These are phyloP conservation scores for Baryphthengus martii DNA, from an alignment of 2,113 vertebrate species.

Conservation along the genomic window DNA sequence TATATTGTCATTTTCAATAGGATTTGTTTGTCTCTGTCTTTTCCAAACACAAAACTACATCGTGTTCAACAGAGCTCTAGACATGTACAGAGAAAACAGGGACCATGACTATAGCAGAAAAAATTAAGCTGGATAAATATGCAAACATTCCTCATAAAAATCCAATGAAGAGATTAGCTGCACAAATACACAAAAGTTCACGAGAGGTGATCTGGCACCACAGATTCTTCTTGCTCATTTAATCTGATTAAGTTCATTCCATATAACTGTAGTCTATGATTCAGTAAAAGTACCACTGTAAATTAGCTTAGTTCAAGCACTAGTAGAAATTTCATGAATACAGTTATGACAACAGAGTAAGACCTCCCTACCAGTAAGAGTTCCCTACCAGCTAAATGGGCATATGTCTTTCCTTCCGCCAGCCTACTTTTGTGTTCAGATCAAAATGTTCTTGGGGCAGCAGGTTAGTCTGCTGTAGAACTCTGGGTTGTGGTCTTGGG, in stretches of 20 bases:
- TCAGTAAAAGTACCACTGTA: not conserved
- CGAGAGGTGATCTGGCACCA: not conserved
- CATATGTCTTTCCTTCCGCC: not conserved
- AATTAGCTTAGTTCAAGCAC: not conserved
- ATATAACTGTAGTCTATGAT: not conserved
- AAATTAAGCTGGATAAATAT: not conserved
- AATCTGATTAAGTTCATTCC: conserved; percentile 6
- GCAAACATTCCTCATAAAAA: conserved; percentile 37
- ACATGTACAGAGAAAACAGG: not conserved
- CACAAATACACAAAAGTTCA: conserved; percentile 26
- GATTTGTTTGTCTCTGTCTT: not conserved
- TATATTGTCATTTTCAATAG: not conserved
- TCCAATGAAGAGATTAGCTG: conserved; percentile 11
- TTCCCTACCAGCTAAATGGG: not conserved
- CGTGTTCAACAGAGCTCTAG: not conserved
- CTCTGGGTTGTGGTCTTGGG: not conserved
- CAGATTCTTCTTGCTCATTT: not conserved
- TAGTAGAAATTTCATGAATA: not conserved
- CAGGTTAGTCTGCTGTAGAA: not conserved
- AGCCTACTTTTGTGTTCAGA: not conserved
- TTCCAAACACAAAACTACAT: not conserved
- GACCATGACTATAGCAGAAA: not conserved
- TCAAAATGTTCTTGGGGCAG: not conserved
- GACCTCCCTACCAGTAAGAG: not conserved
- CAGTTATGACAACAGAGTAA: not conserved